These are phyloP conservation scores for Bombus waltoni DNA, from an alignment of 1,140 invertebrate genomes.

Conservation along the genomic window DNA sequence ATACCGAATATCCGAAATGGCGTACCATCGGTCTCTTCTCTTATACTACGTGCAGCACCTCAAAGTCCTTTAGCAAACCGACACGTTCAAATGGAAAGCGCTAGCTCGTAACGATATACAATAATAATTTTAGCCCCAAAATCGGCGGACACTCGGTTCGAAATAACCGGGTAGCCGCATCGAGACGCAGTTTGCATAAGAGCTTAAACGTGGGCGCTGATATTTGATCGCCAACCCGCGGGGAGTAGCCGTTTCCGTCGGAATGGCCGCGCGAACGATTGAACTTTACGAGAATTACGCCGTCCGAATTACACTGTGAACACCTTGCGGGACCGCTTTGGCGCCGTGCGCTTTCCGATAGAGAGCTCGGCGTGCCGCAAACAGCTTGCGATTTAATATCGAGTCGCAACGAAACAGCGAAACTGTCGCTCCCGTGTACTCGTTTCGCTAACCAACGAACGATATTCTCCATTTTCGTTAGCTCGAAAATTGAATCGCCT, in stretches of 20 bases:
- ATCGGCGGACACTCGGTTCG: neutral
- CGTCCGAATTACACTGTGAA: conserved; percentile 61
- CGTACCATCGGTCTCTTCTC: neutral
- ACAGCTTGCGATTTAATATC: conserved; percentile 43
- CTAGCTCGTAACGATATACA: conserved; percentile 10
- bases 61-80: neutral
- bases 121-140: conserved; percentile 7
- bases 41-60: neutral
- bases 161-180: conserved; percentile 26
- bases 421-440: neutral
- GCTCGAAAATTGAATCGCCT: neutral
- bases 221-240: conserved; percentile 53
- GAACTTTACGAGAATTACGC: conserved; percentile 64
- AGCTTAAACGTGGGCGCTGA: conserved; percentile 28
- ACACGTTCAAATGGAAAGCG: neutral
- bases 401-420: neutral
- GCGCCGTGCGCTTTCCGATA: conserved; percentile 30
- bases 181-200: conserved; percentile 44
- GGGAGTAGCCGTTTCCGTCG: conserved; percentile 31
- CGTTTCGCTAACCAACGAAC: neutral
- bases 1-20: neutral
- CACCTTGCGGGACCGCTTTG: conserved; percentile 52
- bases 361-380: conserved; percentile 40
- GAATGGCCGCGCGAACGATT: conserved; percentile 59
- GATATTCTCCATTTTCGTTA: neutral